Percentiles rank a stretch among this genome's conserved stretches.
These are phyloP conservation scores for Dufourea novaeangliae DNA, from an alignment of 1,140 invertebrate genomes.

Conservation along the genomic window DNA sequence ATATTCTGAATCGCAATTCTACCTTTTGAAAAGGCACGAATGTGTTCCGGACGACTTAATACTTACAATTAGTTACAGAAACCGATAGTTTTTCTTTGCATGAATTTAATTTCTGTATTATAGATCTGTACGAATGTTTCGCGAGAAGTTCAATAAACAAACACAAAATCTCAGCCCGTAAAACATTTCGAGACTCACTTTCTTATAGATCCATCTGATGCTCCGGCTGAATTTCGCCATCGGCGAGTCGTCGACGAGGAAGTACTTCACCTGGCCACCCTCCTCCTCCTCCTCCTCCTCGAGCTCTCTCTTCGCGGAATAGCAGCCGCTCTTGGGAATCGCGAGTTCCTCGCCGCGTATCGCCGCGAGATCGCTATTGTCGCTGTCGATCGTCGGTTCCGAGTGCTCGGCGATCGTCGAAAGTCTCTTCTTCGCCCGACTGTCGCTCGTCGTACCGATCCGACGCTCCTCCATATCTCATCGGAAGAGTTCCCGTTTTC, in stretches of 20 bases:
- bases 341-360: slow-evolving; percentile 1
- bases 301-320: slow-evolving; percentile 41
- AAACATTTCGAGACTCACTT: slow-evolving; percentile 66
- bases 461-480: not conserved
- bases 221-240: slow-evolving; percentile 72
- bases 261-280: slow-evolving; percentile 65
- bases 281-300: slow-evolving; percentile 56
- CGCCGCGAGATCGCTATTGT: slow-evolving; percentile 39
- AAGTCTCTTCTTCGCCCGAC: slow-evolving; percentile 60
- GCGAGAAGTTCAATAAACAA: no score
- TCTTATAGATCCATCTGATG: slow-evolving; percentile 75
- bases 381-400: slow-evolving; percentile 54
- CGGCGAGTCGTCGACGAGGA: slow-evolving; percentile 73
- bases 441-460: slow-evolving; percentile 6
- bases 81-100: no score
- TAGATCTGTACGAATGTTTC: no score
- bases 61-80: no score
- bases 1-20: no score
- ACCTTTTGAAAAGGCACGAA: no score
- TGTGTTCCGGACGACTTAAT: no score
- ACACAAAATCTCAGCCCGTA: not conserved
- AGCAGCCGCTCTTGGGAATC: slow-evolving; percentile 42
- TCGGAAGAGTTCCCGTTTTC: not conserved
- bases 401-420: slow-evolving; percentile 72
- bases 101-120: no score